Conservation (phyloP, 2,113 vertebrate genomes). For the Osmerus eperlanus region DNA sequence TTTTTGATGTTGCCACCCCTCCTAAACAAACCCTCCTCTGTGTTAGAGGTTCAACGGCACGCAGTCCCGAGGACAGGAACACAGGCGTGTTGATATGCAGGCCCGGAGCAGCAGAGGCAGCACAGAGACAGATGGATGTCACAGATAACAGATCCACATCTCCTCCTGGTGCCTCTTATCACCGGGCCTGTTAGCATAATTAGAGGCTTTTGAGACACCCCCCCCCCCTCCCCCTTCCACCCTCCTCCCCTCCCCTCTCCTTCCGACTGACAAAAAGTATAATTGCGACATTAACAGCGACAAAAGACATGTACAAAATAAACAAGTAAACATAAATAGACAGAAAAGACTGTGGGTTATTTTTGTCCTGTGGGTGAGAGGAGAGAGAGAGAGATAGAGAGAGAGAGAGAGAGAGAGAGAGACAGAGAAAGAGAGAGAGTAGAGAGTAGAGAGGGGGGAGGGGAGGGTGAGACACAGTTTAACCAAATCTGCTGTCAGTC, state of each 20-base stretch:
- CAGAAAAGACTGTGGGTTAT: conserved; percentile 71
- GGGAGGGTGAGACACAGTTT: conserved; percentile 50
- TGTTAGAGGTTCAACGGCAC: conserved; percentile 68
- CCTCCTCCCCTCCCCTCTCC: conserved; percentile 34
- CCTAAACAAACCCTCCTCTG: conserved; percentile 60
- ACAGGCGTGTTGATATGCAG: conserved; percentile 71
- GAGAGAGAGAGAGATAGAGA: conserved; percentile 35
- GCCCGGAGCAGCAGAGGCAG: conserved; percentile 71
- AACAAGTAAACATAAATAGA: conserved; percentile 74
- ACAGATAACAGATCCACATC: conserved; percentile 79
- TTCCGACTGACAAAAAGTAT: conserved; percentile 75
- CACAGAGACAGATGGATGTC: conserved; percentile 77
- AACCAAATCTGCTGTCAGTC: conserved; percentile 76
- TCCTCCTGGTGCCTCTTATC: conserved; percentile 68
- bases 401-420: neutral
- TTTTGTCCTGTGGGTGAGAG: conserved; percentile 69
- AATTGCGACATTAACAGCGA: conserved; percentile 71
- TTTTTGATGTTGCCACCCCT: conserved; percentile 69
- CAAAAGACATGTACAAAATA: conserved; percentile 75
- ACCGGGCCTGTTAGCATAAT: conserved; percentile 70
- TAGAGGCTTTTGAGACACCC: conserved; percentile 70
- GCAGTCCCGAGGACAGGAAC: conserved; percentile 69
- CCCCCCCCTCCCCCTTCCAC: conserved; percentile 61
- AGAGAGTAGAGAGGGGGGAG: conserved; percentile 16
- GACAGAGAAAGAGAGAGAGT: neutral